Evolutionary conservation across 2,888 invertebrate species (phyloP).

Genomic region (Leptodirus hochenwartii): DNA sequence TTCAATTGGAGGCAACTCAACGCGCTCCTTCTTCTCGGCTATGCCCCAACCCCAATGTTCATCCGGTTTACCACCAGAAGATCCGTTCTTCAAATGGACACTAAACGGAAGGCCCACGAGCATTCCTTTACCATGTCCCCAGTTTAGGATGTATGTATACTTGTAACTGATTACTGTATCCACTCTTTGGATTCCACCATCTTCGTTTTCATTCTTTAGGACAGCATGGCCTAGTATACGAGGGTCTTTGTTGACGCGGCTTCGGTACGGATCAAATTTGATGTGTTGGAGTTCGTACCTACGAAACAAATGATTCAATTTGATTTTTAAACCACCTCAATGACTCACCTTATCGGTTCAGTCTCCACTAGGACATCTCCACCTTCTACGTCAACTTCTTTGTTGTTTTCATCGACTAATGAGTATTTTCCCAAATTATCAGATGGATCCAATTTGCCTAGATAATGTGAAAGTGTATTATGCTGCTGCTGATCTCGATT

Average conservation of each 20-base stretch:
- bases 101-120: constrained; percentile 50
- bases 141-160: constrained; percentile 50
- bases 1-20: constrained; percentile 39
- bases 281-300: constrained; percentile 49
- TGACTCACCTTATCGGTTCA: constrained; percentile 57
- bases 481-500: constrained; percentile 16
- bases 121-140: constrained; percentile 62
- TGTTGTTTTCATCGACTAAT: constrained; percentile 43
- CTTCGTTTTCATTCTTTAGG: constrained; percentile 24
- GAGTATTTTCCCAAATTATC: constrained; percentile 49
- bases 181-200: constrained; percentile 36
- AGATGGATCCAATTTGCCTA: constrained; percentile 50
- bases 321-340: too few species aligned
- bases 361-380: constrained; percentile 67
- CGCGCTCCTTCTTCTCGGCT: constrained; percentile 31
- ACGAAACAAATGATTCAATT: too few species aligned
- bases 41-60: constrained; percentile 53
- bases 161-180: constrained; percentile 58
- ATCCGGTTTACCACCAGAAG: constrained; percentile 21
- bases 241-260: constrained; percentile 19
- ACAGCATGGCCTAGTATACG: constrained; percentile 25
- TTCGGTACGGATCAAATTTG: constrained; percentile 25
- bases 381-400: constrained; percentile 35
- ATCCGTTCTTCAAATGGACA: constrained; percentile 39
- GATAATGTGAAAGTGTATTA: constrained; percentile 33